Evolutionary conservation across 2,888 invertebrate genomes (phyloP), one percentile per base, ranked within the genome.

Genomic region (Sclerodermus sp.): DNA sequence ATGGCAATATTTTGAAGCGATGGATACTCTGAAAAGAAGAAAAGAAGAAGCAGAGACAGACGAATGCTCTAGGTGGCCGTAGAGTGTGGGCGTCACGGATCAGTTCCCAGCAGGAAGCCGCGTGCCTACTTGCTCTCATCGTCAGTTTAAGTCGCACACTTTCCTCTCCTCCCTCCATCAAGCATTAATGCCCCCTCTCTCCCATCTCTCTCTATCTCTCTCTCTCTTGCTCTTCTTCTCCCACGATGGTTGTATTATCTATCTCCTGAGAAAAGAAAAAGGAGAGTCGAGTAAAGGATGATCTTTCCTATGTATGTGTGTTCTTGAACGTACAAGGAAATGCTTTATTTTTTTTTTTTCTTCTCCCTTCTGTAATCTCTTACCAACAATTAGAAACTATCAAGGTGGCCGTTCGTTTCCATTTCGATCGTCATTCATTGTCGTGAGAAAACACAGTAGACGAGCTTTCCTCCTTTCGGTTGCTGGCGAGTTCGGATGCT

Each of bases 71-170:
- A 14, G 55, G 58, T 65, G 62, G 59, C 57, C 51, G n/a, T n/a
- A n/a, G n/a, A 39, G 58, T 63, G 72, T 72, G 62, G 72, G 71
- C 71, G 73, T 72, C 68, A 70, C 66, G 70, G 70, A 71, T 71
- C 71, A 62, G 63, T 62, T 64, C 58, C 62, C 66, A 71, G 65
- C 70, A 72, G 71, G 69, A 71, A 73, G 64, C 67, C 68, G n/a
- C n/a, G 57, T 67, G 67, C 63, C 67, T 67, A 64, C 64, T 58
- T 61, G 66, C 53, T 48, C 48, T 50, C 45, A 47, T 31, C 52
- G n/a, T n/a, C 51, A 49, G 62, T 64, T 60, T 56, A 55, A 60
- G 55, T 64, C 57, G 54, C 58, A 55, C 57, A 55, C 51, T 59
- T 57, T 61, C 56, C 53, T 48, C 50, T 53, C 48, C 40, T 38